Evolutionary conservation across 2,888 invertebrate species (phyloP).

Genomic region (Hirudinaria manillensis): DNA sequence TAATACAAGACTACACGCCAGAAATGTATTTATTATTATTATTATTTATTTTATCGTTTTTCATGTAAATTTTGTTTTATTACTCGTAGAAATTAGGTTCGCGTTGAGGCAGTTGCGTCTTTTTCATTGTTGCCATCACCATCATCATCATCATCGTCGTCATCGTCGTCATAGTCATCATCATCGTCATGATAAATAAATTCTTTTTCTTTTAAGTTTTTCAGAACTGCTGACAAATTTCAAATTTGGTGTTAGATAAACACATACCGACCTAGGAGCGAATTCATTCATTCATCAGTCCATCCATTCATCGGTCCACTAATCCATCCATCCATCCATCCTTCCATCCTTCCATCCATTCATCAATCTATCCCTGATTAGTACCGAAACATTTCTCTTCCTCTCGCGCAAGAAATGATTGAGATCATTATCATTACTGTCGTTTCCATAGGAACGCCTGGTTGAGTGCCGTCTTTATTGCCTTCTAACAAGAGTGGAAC

Average conservation of each 20-base stretch:
- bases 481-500: too few species aligned
- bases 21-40: background rate
- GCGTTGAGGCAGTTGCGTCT: too few species aligned
- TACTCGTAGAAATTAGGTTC: too few species aligned
- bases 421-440: background rate
- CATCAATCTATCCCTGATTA: background rate
- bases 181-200: conserved; percentile 6
- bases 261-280: too few species aligned
- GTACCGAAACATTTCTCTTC: background rate
- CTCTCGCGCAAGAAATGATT: background rate
- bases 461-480: too few species aligned
- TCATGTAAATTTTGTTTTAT: background rate
- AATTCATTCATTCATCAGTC: background rate
- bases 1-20: too few species aligned
- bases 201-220: background rate
- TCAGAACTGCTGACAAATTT: too few species aligned
- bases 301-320: background rate
- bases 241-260: too few species aligned
- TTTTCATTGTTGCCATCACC: conserved; percentile 17
- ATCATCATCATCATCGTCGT: conserved; percentile 25
- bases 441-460: background rate
- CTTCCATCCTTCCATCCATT: conserved; percentile 11
- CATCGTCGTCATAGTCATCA: conserved; percentile 24
- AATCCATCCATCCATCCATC: conserved; percentile 13
- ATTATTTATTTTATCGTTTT: background rate